Conservation (phyloP, 2,113 vertebrate genomes). For the Ailuropoda melanoleuca region DNA sequence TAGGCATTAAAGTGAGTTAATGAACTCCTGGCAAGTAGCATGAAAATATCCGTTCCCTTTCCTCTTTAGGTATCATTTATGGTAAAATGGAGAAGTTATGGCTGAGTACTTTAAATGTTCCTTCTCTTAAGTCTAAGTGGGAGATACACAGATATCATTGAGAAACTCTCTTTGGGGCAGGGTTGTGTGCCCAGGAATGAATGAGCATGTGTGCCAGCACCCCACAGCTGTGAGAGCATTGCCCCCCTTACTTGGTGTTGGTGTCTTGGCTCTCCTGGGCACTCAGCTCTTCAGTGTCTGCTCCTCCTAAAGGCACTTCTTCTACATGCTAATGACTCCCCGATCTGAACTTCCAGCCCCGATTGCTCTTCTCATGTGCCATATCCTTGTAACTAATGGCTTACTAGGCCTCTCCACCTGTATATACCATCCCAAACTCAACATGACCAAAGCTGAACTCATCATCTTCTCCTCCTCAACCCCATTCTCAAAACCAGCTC, state of each 20-base stretch:
- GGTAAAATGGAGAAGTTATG: neutral
- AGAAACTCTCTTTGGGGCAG: neutral
- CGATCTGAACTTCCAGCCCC: neutral
- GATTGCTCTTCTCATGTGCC: neutral
- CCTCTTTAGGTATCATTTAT: neutral
- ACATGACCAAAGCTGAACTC: neutral
- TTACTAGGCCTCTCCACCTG: neutral
- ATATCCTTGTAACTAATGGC: neutral
- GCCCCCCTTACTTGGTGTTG: neutral
- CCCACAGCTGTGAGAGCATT: neutral
- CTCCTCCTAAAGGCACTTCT: neutral
- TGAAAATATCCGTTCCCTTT: neutral
- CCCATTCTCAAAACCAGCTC: neutral
- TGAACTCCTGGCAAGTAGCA: neutral
- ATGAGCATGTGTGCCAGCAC: neutral
- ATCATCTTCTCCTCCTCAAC: neutral
- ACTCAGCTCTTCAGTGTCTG: neutral
- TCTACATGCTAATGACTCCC: neutral
- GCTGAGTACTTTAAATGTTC: neutral
- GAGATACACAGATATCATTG: neutral
- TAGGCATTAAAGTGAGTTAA: conserved; percentile 4
- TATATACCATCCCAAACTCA: neutral
- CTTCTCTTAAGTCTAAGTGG: neutral
- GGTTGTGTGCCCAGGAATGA: neutral
- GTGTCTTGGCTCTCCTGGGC: neutral